Conservation (phyloP, 2,797 vertebrate genomes). For the Trematomus bernacchii region DNA sequence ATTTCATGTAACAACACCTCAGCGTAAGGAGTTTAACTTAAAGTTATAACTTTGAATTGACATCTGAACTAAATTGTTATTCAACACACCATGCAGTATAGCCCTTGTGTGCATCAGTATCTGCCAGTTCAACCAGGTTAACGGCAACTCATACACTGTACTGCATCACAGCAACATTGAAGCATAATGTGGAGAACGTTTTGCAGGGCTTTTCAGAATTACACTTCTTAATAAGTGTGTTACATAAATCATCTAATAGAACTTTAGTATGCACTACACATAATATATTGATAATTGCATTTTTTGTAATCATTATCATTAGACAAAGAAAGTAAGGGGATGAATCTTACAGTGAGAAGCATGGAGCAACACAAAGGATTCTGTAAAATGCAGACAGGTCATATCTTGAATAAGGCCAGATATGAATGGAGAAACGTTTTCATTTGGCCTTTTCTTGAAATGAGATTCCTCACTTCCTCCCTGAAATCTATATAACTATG, state of each 20-base stretch:
- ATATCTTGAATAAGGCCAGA: not conserved
- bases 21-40: conserved; percentile 2
- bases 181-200: not conserved
- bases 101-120: not conserved
- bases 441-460: conserved; percentile 40
- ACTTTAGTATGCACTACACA: not conserved
- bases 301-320: not conserved
- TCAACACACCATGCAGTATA: not conserved
- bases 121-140: conserved; percentile 14
- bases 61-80: conserved; percentile 5
- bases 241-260: not conserved
- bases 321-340: not conserved
- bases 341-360: not conserved
- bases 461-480: conserved; percentile 26
- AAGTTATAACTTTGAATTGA: not conserved
- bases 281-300: not conserved
- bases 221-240: not conserved
- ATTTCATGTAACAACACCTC: not conserved
- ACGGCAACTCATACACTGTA: conserved; percentile 9
- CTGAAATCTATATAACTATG: conserved; percentile 24
- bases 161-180: conserved; percentile 15
- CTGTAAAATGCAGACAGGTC: conserved; percentile 23
- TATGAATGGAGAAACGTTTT: conserved; percentile 5
- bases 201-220: conserved; percentile 15
- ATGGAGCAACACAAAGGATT: not conserved